Base-by-base conservation (phyloP, 2,888 invertebrate species). In the Harpalus rufipes region DNA sequence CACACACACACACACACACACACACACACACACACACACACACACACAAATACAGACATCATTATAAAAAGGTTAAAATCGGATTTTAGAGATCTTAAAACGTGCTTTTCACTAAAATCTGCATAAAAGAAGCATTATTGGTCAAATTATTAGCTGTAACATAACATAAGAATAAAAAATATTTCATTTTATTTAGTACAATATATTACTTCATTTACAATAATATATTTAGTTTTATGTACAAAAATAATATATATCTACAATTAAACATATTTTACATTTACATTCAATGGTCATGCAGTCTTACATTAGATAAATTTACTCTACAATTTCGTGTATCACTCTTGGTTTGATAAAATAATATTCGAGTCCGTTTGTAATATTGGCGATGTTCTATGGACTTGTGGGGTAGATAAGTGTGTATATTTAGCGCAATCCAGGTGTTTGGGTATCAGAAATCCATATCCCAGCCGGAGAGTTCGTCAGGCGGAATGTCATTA, bases 381-480 rank as follows among this genome's bases (percentile, higher is more conserved):
- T 68, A 63, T 18, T 18, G 18, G 25, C 63, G 21, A 4, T 32
- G 12, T 7, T 32, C 32, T 32, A 5, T 32, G 32, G 32, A 32
- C 32, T 32, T 32, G 32, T 6, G 32, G 32, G 3, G 32, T 32
- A 32, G 32, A 32, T 32, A 61, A 61, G 21, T 68, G n/a, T 10
- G 32, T 68, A 68, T 14, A 39, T 68, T 32, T 68, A 68, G 68
- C 32, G 10, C 84, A 79, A 63, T 18, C 25, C 63, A 63, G 68
- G 68, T 68, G 72, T 68, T 14, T 44, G 41, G 44, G n/a, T 68
- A 83, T 92, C 91, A 95, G 90, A 95, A 95, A 87, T 95, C 95
- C 10, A 92, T 92, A 91, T 95, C 95, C 95, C 95, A 95, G 84
- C 94, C 94, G 4, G 94, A 94, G 79, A 92, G 90, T 90, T 95